These are phyloP conservation scores for Galerucella nymphaeae DNA, from an alignment of 2,888 invertebrate species.

Conservation along the genomic window DNA sequence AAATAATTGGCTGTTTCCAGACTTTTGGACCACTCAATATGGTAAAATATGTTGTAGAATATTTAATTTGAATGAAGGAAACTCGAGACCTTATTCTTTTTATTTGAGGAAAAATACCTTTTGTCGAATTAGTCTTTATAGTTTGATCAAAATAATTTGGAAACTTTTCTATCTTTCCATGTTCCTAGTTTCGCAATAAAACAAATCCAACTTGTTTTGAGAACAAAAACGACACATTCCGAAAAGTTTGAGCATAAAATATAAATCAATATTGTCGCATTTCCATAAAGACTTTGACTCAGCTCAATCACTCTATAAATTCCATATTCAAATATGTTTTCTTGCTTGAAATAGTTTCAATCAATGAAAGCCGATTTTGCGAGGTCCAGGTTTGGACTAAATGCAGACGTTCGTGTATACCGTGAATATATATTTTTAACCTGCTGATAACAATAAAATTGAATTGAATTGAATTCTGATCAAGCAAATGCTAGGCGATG, in stretches of 20 bases:
- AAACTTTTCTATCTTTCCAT: neutral
- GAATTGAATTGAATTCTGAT: too few relatives aligned
- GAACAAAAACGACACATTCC: conserved; percentile 14
- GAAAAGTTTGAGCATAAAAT: conserved; percentile 28
- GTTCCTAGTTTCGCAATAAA: neutral
- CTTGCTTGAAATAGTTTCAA: conserved; percentile 56
- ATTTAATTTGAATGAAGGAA: too few relatives aligned
- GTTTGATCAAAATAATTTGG: neutral
- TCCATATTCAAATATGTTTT: conserved; percentile 55
- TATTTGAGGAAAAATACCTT: too few relatives aligned
- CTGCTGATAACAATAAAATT: too few relatives aligned
- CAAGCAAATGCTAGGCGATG: too few relatives aligned
- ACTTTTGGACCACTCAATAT: too few relatives aligned
- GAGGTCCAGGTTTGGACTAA: conserved; percentile 40
- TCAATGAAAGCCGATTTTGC: conserved; percentile 57
- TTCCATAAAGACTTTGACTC: conserved; percentile 29
- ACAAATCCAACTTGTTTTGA: too few relatives aligned
- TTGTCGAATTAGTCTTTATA: neutral
- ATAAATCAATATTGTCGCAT: conserved; percentile 27
- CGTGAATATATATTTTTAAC: neutral
- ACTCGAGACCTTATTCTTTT: too few relatives aligned
- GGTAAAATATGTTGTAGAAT: too few relatives aligned
- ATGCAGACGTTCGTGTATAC: neutral
- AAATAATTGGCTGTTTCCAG: too few relatives aligned
- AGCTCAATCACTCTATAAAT: conserved; percentile 44